Base-by-base conservation (phyloP, 2,797 vertebrate genomes). In the Poecilia picta region DNA sequence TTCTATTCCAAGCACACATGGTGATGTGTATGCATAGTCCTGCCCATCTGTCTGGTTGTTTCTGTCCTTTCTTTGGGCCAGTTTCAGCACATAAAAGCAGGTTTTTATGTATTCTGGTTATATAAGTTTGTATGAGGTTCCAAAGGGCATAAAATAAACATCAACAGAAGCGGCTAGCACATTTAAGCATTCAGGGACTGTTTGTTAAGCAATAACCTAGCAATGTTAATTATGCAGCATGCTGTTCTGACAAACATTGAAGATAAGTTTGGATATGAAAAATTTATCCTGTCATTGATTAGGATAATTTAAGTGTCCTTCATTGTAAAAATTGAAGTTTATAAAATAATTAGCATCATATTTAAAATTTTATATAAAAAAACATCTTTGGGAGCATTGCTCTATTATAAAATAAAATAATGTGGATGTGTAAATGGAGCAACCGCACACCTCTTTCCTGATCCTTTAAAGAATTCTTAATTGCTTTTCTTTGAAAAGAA, bases 401-500 rank as follows among this genome's bases (percentile, higher is more conserved):
- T 53, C 3, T 25, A 46, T 39, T 15, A 68, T 1, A 16, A 47
- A 62, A 46, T 74, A 41, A 51, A 76, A 20, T 53, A 45, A 46
- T 23, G 39, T 28, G 11, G 36, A 53, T 33, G 25, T 49, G 45
- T 51, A 8, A 51, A n/a, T 8, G 16, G 10, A 76, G 64, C 66
- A 70, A 8, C 11, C 28, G 8, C 10, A 31, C 18, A 8, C 45
- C 18, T 33, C 11, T 8, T 47, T 70, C 8, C 1, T 53, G 53
- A 46, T 49, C 33, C 25, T 43, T 82, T 89, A 43, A 46, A 74
- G 51, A 45, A 33, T 46, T 4, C 64, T 81, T 81, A 47, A 23
- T 70, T 46, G 33, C 68, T 81, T 74, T 83, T 36, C 47, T 84
- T 45, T 81, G 72, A 86, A 84, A 64, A 78, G 51, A 77, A 28